Evolutionary conservation across 2,888 invertebrate species (phyloP).

Genomic region (Nomada goodeniana): DNA sequence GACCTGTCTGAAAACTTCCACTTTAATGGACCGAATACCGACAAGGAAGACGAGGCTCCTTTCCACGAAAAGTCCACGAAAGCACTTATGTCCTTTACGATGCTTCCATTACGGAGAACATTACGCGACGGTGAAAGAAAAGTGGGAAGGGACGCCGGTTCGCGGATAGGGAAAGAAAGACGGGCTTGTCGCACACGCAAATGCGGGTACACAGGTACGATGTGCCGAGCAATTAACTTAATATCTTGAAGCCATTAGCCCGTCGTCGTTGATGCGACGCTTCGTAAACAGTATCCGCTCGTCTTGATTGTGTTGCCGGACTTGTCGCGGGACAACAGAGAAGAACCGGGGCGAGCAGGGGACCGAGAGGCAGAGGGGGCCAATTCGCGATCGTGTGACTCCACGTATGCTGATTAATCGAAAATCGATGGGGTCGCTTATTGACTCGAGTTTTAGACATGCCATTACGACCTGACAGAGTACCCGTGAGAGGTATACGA

Average conservation of each 20-base stretch:
- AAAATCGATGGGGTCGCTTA: conserved; percentile 65
- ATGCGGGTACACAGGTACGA: conserved; percentile 72
- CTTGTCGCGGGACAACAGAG: conserved; percentile 58
- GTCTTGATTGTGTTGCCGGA: conserved; percentile 68
- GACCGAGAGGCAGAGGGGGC: conserved; percentile 5
- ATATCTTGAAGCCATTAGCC: conserved; percentile 76
- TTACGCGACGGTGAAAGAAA: conserved; percentile 58
- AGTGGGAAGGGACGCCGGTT: conserved; percentile 24
- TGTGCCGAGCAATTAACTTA: conserved; percentile 75
- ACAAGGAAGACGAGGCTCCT: conserved; percentile 49
- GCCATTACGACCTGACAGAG: too few species aligned
- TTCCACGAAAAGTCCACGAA: conserved; percentile 54
- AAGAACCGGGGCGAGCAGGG: conserved; percentile 1
- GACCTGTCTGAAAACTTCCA: conserved; percentile 56
- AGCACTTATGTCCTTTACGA: conserved; percentile 68
- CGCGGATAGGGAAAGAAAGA: conserved; percentile 66
- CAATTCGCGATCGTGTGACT: conserved; percentile 46
- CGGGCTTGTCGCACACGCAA: conserved; percentile 67
- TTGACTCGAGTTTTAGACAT: conserved; percentile 35
- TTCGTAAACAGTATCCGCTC: conserved; percentile 70
- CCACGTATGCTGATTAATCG: conserved; percentile 64
- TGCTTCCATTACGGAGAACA: conserved; percentile 69
- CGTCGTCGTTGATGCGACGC: conserved; percentile 69
- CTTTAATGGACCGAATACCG: conserved; percentile 65
- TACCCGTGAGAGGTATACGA: too few species aligned